These are phyloP conservation scores for Noctua janthe DNA, from an alignment of 2,888 invertebrate species.

Conservation along the genomic window DNA sequence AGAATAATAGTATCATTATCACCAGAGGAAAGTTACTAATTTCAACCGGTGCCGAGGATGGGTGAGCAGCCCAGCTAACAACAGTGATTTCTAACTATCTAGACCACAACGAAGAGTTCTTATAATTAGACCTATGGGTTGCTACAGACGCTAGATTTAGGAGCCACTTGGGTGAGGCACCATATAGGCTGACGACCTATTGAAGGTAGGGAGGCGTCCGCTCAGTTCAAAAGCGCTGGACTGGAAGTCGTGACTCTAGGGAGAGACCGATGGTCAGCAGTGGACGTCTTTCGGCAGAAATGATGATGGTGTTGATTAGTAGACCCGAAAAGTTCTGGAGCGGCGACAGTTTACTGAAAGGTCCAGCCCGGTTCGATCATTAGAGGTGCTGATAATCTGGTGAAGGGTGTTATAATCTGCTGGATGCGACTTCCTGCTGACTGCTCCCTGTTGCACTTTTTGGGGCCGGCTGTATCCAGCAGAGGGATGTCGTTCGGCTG, in stretches of 20 bases:
- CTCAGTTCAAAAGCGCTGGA: background rate
- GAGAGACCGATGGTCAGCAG: background rate
- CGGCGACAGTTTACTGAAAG: background rate
- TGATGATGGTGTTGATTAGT: background rate
- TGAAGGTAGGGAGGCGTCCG: background rate
- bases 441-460: background rate
- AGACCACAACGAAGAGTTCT: too few relatives aligned
- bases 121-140: background rate
- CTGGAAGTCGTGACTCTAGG: background rate
- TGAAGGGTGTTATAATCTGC: background rate
- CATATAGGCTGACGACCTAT: fast-evolving
- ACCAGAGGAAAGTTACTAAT: background rate
- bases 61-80: background rate
- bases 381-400: background rate
- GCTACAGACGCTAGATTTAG: background rate
- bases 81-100: background rate
- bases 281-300: background rate
- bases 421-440: background rate
- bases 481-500: background rate
- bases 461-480: background rate
- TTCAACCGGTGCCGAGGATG: background rate
- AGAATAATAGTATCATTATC: too few relatives aligned
- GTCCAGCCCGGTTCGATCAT: background rate
- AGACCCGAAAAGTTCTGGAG: background rate
- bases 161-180: background rate